These are phyloP conservation scores for Nebria salina DNA, from an alignment of 2,888 invertebrate genomes.

Conservation along the genomic window DNA sequence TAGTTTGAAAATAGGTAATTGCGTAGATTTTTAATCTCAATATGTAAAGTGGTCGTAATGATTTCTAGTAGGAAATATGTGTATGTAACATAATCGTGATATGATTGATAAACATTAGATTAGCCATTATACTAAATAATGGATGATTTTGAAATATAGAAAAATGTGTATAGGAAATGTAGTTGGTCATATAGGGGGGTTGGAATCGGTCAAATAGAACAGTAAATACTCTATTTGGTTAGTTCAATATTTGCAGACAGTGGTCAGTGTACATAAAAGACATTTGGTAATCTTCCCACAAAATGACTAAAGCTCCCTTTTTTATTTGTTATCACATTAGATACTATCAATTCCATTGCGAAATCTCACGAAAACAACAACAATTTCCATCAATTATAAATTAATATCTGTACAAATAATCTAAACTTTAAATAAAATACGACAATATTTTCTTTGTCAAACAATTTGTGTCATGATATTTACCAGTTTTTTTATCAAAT, in stretches of 20 bases:
- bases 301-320: not conserved
- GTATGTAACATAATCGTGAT: not conserved
- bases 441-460: not conserved
- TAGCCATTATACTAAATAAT: not conserved
- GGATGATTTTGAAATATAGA: not conserved
- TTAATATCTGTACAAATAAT: not conserved
- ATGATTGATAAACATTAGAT: not conserved
- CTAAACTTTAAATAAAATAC: not conserved
- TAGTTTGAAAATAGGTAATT: too few relatives aligned
- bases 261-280: conserved; percentile 28
- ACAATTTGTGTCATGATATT: not conserved
- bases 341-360: not conserved
- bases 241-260: conserved; percentile 27
- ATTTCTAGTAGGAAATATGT: not conserved
- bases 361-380: not conserved
- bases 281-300: conserved; percentile 32
- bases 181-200: not conserved
- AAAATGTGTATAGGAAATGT: not conserved
- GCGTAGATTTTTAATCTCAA: too few relatives aligned
- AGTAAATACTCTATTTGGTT: conserved; percentile 14
- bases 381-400: not conserved
- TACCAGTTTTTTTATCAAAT: not conserved
- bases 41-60: not conserved
- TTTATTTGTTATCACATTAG: not conserved
- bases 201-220: conserved; percentile 25